These are phyloP conservation scores for Sebastes flavidus DNA, from an alignment of 2,797 vertebrate species.

Conservation along the genomic window DNA sequence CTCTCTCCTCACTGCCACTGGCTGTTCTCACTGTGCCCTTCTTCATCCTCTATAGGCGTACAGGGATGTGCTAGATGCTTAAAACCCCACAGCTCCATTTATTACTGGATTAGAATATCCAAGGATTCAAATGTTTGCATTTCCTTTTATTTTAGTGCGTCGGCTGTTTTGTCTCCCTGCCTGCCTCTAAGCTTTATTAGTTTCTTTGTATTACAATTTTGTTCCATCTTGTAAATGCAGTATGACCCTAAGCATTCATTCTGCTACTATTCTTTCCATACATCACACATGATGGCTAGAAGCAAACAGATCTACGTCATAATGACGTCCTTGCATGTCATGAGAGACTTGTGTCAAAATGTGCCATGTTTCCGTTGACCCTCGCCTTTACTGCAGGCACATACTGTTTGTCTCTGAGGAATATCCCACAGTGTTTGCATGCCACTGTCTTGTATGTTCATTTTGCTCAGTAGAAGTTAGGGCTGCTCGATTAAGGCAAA, in stretches of 20 bases:
- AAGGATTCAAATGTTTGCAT: background rate
- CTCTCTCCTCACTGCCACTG: slow-evolving; percentile 59
- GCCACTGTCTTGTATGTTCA: background rate
- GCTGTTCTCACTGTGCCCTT: slow-evolving; percentile 51
- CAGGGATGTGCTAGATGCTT: background rate
- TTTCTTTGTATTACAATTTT: background rate
- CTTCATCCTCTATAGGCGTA: slow-evolving; percentile 32
- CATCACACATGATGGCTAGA: slow-evolving; percentile 5
- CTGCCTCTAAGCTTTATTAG: background rate
- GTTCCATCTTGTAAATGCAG: background rate
- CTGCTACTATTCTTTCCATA: background rate
- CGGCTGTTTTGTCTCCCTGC: background rate
- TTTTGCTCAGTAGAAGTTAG: background rate
- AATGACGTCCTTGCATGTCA: slow-evolving; percentile 10
- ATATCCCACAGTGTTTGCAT: background rate
- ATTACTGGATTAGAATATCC: background rate
- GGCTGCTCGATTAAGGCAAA: too few species aligned
- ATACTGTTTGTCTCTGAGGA: background rate
- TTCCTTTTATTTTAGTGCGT: background rate
- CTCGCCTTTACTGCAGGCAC: slow-evolving; percentile 15
- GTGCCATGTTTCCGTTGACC: slow-evolving; percentile 31
- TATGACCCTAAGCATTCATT: background rate
- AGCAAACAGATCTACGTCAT: background rate
- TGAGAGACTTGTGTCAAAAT: background rate
- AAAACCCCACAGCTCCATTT: background rate